Base-by-base conservation (phyloP, 1,140 invertebrate genomes). In the Drusus annulatus region DNA sequence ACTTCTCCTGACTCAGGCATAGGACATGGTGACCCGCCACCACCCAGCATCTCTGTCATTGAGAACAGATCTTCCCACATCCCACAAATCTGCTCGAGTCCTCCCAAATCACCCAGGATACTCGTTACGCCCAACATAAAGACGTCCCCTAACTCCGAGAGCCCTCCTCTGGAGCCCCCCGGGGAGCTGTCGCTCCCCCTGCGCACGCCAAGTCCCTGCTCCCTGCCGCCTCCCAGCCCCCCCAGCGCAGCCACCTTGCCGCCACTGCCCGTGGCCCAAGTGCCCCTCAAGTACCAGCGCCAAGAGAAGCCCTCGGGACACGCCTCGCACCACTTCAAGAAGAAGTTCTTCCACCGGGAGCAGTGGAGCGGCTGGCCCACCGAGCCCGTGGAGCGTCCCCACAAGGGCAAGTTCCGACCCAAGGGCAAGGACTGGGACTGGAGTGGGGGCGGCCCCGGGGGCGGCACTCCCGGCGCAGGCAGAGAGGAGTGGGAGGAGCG, bases 1-100 rank as follows among this genome's bases (percentile, higher is more conserved):
- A 95, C 94, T 15, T 95, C 94, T 81, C 94, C 94, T 0, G 94
- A 95, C 86, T 94, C 93, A 58, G 94, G 94, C 78, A 92, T 95
- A 68, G 94, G 94, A n/a, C 93, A 93, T 80, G 93, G 93, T 76
- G 91, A 91, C 84, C 85, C 89, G 28, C 85, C 86, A 45, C 85
- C 86, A 76, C 86, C 85, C 23, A 80, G 75, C 54, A 78, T 78
- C 36, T n/a, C 78, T 1, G 77, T 79, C n/a, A 45, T 62, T 10
- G 16, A 82, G 31, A 82, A 82, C 23, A 68, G 56, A 15, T 21
- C 73, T 36, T 51, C 65, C n/a, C 81, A 63, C 60, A 45, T 45
- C 36, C 79, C 81, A 51, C 50, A 54, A 7, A 76, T 62, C 16
- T 77, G 80, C 60, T 58, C 86, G 56, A 86, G 87, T 82, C 76